Evolutionary conservation across 2,113 vertebrate species (phyloP), one percentile per base, ranked within the genome.

Genomic region (Phycodurus eques): DNA sequence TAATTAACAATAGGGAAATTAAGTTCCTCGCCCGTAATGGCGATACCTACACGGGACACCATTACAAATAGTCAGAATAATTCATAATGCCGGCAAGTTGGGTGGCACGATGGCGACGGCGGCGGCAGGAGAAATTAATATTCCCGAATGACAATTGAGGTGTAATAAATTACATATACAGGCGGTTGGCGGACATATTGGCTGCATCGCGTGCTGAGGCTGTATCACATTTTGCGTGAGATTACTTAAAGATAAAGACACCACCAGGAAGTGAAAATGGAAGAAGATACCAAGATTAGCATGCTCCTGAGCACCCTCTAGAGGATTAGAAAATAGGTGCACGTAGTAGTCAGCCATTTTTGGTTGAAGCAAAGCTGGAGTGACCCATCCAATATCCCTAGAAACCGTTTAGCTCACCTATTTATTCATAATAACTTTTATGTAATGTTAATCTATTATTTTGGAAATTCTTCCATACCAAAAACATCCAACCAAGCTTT

Each of bases 1-100:
- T 92, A 92, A 92, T 93, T 93, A 91, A 90, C 88, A 88, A 87
- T 88, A 80, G 85, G 87, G 51, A 62, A 92, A 92, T 92, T 88
- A 92, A 91, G 84, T 85, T 85, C 79, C 86, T 85, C 83, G 87
- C 76, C 87, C 87, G 83, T 91, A 92, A 90, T 91, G 85, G 90
- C 80, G 35, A 88, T 84, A 88, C 88, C 86, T 86, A 90, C 88
- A 81, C 88, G 90, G 87, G 92, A 92, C 89, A 91, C 90, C 92
- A 90, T 88, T 85, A 88, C 88, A 83, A 86, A 88, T 86, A 79
- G 86, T 88, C 83, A 82, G 87, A 90, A 92, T 89, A 86, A 91
- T 93, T 90, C 87, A 91, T 91, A 88, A 90, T 72, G 71, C 72
- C 63, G 39, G 82, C 63, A 83, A 83, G 84, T 87, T 83, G 80